A percentile compares a stretch with the other conserved stretches of the same genome.
phyloP scores from a whole-genome alignment of 2,797 vertebrate genomes.

The Scarus forsteni region DNA sequence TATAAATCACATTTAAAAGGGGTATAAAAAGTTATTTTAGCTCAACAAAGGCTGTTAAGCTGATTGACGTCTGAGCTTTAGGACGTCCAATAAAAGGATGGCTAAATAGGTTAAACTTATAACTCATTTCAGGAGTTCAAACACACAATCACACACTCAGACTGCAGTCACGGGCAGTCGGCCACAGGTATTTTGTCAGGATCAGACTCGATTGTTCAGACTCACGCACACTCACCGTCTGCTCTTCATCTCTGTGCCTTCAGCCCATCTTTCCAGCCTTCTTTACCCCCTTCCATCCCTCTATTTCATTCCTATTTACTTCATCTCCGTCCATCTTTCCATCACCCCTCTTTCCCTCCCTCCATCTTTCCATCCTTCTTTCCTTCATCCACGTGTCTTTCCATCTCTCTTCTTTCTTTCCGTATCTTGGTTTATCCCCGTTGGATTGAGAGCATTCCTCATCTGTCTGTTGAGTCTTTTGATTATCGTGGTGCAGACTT shows the following conservation, averaged over 20 bases:
- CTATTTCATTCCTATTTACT: slow-evolving; percentile 23
- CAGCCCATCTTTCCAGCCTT: slow-evolving; percentile 23
- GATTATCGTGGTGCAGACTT: background rate
- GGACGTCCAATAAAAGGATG: too few species aligned
- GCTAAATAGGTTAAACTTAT: too few species aligned
- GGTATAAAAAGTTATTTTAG: too few species aligned
- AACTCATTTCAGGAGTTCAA: too few species aligned
- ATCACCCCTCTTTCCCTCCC: background rate
- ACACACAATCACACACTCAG: background rate
- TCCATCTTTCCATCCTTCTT: slow-evolving; percentile 20
- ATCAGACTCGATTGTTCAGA: slow-evolving; percentile 25
- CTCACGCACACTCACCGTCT: slow-evolving; percentile 30
- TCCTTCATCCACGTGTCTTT: slow-evolving; percentile 3
- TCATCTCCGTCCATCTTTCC: background rate
- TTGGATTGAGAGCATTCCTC: slow-evolving; percentile 40
- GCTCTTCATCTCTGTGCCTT: slow-evolving; percentile 20
- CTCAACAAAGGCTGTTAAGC: background rate
- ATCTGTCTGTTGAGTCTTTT: background rate
- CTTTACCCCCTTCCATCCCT: slow-evolving; percentile 7
- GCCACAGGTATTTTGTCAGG: slow-evolving; percentile 17
- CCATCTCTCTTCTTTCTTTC: slow-evolving; percentile 2
- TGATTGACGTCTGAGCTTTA: background rate
- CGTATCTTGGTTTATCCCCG: background rate
- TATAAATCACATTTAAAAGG: background rate
- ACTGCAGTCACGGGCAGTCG: background rate